Evolutionary conservation across 2,888 invertebrate genomes (phyloP).

Genomic region (Lasioglossum vierecki): DNA sequence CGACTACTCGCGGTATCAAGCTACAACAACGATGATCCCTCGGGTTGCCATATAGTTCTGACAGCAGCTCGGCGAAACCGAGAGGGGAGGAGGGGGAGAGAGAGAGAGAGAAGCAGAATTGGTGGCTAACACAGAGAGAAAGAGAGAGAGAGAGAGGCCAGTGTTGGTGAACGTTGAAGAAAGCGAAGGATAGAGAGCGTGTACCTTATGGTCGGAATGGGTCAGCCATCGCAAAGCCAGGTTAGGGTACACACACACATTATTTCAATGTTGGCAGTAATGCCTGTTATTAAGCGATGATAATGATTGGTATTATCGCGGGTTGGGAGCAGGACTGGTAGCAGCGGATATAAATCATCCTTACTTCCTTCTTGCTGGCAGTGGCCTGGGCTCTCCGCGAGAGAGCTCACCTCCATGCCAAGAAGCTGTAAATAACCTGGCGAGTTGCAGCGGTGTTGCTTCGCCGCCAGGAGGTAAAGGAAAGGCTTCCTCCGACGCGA

Average conservation of each 20-base stretch:
- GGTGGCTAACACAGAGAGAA: background rate
- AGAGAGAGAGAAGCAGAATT: constrained; percentile 20
- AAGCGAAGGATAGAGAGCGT: constrained; percentile 32
- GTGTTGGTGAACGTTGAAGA: constrained; percentile 43
- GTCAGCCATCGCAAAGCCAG: constrained; percentile 73
- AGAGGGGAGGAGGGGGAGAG: constrained; percentile 15
- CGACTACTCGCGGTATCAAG: constrained; percentile 20
- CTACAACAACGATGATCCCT: constrained; percentile 42
- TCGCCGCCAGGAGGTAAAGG: constrained; percentile 62
- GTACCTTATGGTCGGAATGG: constrained; percentile 72
- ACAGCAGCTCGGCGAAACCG: background rate
- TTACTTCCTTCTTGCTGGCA: constrained; percentile 83
- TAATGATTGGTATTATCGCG: constrained; percentile 84
- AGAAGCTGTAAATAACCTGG: constrained; percentile 82
- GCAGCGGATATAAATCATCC: constrained; percentile 84
- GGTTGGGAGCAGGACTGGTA: constrained; percentile 83
- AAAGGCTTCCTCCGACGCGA: constrained; percentile 50
- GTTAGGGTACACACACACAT: constrained; percentile 77
- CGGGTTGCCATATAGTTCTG: constrained; percentile 35
- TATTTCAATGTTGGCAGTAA: constrained; percentile 85
- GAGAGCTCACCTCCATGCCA: constrained; percentile 79
- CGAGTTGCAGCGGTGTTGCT: constrained; percentile 72
- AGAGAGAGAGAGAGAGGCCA: too few species aligned
- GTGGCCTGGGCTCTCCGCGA: constrained; percentile 71
- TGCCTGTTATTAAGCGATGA: constrained; percentile 84